phyloP scores from a whole-genome alignment of 2,888 invertebrate species.

The Cephus spinipes region DNA sequence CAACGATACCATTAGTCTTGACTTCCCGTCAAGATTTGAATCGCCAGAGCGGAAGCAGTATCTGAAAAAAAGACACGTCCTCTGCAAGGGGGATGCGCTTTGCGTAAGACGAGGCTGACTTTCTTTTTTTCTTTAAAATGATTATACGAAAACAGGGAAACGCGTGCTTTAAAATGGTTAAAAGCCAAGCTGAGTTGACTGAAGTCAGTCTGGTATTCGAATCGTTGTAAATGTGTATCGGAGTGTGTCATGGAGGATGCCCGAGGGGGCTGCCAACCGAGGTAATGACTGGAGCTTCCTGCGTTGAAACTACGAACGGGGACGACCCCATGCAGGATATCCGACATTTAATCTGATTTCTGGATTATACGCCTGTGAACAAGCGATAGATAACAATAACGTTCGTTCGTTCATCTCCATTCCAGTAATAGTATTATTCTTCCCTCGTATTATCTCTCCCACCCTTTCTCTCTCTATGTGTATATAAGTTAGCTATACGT shows the following conservation, averaged over 20 bases:
- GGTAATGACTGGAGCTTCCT: slow-evolving; percentile 64
- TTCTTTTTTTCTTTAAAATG: slow-evolving; percentile 1
- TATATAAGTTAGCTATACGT: no score
- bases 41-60: not conserved
- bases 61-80: not conserved
- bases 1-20: not conserved
- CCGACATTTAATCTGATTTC: slow-evolving; percentile 67
- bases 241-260: slow-evolving; percentile 59
- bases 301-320: slow-evolving; percentile 44
- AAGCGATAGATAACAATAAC: slow-evolving; percentile 48
- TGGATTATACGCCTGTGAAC: slow-evolving; percentile 59
- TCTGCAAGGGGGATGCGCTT: not conserved
- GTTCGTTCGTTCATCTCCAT: slow-evolving; percentile 23
- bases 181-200: not conserved
- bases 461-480: not conserved
- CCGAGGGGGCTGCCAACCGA: slow-evolving; percentile 56
- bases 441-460: slow-evolving; percentile 15
- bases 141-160: slow-evolving; percentile 18
- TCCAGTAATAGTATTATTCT: slow-evolving; percentile 13
- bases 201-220: slow-evolving; percentile 4
- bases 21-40: not conserved
- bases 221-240: slow-evolving; percentile 55
- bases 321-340: slow-evolving; percentile 62
- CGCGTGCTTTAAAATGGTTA: not conserved
- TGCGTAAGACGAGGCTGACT: not conserved